Percentiles rank a stretch among this genome's conserved stretches.
Evolutionary conservation across 2,797 vertebrate genomes (phyloP).

Genomic region (Poeciliopsis gracilis): DNA sequence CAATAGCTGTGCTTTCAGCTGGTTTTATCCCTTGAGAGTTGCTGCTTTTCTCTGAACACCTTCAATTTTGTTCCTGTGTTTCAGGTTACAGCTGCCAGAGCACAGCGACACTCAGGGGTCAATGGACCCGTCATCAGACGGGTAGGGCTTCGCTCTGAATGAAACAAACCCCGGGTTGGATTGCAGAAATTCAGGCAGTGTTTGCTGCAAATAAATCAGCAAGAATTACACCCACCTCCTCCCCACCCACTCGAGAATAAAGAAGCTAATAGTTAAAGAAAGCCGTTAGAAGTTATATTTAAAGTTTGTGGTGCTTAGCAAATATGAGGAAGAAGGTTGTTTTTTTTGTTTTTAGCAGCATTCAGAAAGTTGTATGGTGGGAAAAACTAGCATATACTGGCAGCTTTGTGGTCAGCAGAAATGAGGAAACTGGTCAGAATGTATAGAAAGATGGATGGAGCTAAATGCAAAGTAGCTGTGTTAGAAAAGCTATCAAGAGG

Average conservation of each 20-base stretch:
- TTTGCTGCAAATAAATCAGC: background rate
- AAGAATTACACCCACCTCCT: background rate
- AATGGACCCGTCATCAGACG: conserved; percentile 50
- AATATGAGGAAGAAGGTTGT: background rate
- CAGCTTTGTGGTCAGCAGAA: background rate
- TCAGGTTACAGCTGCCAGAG: conserved; percentile 74
- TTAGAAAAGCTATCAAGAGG: background rate
- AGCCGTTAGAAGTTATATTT: background rate
- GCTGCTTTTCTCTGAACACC: conserved; percentile 45
- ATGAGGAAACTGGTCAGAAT: background rate
- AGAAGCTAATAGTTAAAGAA: background rate
- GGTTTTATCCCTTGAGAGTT: conserved; percentile 48
- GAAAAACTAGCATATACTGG: background rate
- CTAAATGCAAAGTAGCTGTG: background rate
- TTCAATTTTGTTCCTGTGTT: conserved; percentile 57
- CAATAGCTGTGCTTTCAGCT: conserved; percentile 63
- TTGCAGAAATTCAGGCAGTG: background rate
- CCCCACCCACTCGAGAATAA: background rate
- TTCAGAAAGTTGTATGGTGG: background rate
- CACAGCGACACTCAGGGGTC: conserved; percentile 56
- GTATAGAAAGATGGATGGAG: background rate
- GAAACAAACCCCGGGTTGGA: background rate
- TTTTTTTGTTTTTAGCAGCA: background rate
- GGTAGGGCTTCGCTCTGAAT: conserved; percentile 47
- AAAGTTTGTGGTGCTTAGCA: background rate